Base-by-base conservation (phyloP, 2,113 vertebrate species). In the Regulus satrapa region DNA sequence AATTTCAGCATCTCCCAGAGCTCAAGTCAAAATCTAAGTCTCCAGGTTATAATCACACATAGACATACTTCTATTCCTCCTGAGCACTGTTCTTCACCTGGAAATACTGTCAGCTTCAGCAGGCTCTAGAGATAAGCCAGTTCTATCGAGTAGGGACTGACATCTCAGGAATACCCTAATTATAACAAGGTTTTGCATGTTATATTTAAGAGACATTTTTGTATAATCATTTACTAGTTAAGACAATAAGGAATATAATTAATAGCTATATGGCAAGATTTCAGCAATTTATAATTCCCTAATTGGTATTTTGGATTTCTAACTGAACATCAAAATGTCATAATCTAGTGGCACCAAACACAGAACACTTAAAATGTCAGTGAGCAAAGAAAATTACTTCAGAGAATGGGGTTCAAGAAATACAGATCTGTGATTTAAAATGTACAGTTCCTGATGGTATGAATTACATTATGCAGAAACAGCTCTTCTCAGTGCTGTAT, bases 271-370 rank as follows among this genome's bases (percentile, higher is more conserved):
- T 62, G 85, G 84, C 45, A 93, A 72, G 36, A 77, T 96, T 93
- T 92, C 87, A 72, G 69, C 49, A 83, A 89, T 79, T 91, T 97
- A 31, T 88, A 94, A 89, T 94, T 97, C 95, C 54, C 92, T 94
- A 96, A 97, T 94, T 90, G 77, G 68, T 87, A 88, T 96, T 97
- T 95, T 90, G 89, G 66, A 93, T 96, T 94, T 80, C 66, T 83
- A 96, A 92, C 26, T 89, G 82, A 96, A 91, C 61, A 94, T 95
- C 69, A 95, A 91, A 90, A 84, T 95, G 95, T 89, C 90, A 92
- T 96, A 61, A 88, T 89, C 67, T 85, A 88, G 83, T 95, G 40
- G 21, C 62, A 95, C 69, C 77, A 79, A 91, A 83, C 56, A 89
- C 48, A 85, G 88, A 97, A 92, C 81, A 91, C 85, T 93, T 96